Percentiles rank a stretch among this genome's conserved stretches.
phyloP scores from a whole-genome alignment of 2,113 vertebrate genomes.

The Bambusicola thoracicus region DNA sequence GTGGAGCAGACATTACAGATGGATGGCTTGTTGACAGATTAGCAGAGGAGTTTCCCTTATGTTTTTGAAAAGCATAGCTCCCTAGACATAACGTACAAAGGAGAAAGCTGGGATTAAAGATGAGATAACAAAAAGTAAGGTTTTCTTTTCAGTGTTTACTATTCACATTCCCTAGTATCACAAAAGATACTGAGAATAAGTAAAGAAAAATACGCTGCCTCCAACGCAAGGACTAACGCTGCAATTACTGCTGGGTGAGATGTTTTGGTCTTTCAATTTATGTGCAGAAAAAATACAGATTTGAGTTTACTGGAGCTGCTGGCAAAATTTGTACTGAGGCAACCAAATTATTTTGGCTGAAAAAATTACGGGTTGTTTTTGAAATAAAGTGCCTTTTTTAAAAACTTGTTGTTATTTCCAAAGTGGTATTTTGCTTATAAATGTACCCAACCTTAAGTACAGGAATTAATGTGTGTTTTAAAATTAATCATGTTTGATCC shows the following conservation, averaged over 20 bases:
- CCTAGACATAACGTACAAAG: constrained; percentile 12
- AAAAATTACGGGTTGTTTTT: background rate
- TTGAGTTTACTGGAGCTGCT: constrained; percentile 23
- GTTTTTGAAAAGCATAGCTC: constrained; percentile 56
- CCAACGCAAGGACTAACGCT: background rate
- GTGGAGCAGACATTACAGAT: constrained; percentile 30
- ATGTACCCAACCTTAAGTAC: background rate
- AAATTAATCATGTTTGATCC: background rate
- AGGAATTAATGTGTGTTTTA: background rate
- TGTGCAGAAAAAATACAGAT: background rate
- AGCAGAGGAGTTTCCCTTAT: constrained; percentile 54
- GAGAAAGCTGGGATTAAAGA: constrained; percentile 36
- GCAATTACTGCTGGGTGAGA: background rate
- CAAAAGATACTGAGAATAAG: background rate
- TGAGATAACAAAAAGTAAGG: constrained; percentile 33
- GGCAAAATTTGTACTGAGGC: constrained; percentile 24
- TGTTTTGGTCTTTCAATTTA: background rate
- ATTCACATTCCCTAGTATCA: background rate
- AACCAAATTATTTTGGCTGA: constrained; percentile 26
- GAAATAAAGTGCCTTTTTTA: background rate
- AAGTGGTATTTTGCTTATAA: background rate
- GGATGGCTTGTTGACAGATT: constrained; percentile 62
- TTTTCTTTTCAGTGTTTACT: constrained; percentile 52
- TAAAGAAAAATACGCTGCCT: background rate
- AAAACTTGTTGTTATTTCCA: background rate